Percentiles rank a stretch among this genome's conserved stretches.
Evolutionary conservation across 2,113 vertebrate genomes (phyloP).

Genomic region (Galbula dea): DNA sequence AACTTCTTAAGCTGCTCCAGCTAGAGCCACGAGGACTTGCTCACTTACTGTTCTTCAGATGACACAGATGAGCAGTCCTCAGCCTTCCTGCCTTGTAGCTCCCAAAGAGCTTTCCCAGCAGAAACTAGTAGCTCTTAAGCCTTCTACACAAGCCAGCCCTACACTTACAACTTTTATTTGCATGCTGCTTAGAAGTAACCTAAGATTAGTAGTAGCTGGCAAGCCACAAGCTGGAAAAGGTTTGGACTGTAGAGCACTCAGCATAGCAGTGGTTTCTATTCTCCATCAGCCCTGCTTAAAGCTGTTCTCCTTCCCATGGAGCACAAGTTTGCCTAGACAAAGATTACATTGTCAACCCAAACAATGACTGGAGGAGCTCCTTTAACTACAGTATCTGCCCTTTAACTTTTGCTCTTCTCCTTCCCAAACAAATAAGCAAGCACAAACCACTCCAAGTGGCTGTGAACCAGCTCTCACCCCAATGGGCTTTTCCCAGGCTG

Average conservation of each 20-base stretch:
- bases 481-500: neutral
- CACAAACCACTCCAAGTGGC: neutral
- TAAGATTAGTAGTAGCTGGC: neutral
- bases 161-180: neutral
- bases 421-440: neutral
- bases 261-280: neutral
- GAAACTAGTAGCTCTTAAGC: neutral
- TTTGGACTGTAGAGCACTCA: neutral
- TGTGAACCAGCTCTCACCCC: neutral
- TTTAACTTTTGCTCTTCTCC: neutral
- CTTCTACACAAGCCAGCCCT: neutral
- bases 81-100: neutral
- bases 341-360: neutral
- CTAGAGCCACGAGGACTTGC: neutral
- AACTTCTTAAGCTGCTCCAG: neutral
- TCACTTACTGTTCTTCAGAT: rapidly evolving
- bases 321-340: neutral
- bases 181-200: neutral
- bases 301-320: neutral
- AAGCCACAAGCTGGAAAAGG: neutral
- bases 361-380: neutral
- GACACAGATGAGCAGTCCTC: neutral
- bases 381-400: neutral
- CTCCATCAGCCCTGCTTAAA: neutral
- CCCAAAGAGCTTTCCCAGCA: neutral